Evolutionary conservation across 2,888 invertebrate genomes (phyloP).

Genomic region (Macrosoma leucophasiata): DNA sequence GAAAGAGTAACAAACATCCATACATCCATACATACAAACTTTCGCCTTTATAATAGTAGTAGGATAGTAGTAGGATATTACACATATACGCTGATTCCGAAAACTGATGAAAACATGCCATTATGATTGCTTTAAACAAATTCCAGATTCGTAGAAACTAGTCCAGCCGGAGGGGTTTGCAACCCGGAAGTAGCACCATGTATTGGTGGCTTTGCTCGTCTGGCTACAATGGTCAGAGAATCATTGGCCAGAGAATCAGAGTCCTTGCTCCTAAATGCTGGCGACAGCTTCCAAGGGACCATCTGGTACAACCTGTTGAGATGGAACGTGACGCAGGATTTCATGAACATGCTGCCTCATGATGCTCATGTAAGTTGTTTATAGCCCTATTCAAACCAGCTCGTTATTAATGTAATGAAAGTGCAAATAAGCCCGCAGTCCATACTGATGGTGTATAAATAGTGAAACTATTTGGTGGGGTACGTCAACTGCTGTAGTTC

Average conservation of each 20-base stretch:
- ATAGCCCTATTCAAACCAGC: too few relatives aligned
- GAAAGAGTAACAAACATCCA: too few relatives aligned
- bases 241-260: slow-evolving; percentile 71
- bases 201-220: slow-evolving; percentile 82
- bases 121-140: not conserved
- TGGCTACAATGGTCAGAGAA: slow-evolving; percentile 74
- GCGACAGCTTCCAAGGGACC: slow-evolving; percentile 82
- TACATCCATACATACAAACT: too few relatives aligned
- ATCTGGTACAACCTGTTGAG: slow-evolving; percentile 85
- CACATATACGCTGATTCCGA: not conserved
- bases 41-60: too few relatives aligned
- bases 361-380: slow-evolving; percentile 81
- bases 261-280: slow-evolving; percentile 78
- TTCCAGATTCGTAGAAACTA: slow-evolving; percentile 78
- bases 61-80: not conserved
- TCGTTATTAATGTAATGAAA: too few relatives aligned
- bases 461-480: too few relatives aligned
- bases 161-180: slow-evolving; percentile 72
- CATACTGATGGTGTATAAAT: too few relatives aligned
- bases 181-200: slow-evolving; percentile 65
- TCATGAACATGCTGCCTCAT: slow-evolving; percentile 85
- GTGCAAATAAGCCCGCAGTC: too few relatives aligned
- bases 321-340: slow-evolving; percentile 84
- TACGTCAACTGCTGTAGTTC: too few relatives aligned
- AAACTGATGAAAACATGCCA: too few relatives aligned